Conservation (phyloP, 2,113 vertebrate genomes). For the Pterocles orientalis region DNA sequence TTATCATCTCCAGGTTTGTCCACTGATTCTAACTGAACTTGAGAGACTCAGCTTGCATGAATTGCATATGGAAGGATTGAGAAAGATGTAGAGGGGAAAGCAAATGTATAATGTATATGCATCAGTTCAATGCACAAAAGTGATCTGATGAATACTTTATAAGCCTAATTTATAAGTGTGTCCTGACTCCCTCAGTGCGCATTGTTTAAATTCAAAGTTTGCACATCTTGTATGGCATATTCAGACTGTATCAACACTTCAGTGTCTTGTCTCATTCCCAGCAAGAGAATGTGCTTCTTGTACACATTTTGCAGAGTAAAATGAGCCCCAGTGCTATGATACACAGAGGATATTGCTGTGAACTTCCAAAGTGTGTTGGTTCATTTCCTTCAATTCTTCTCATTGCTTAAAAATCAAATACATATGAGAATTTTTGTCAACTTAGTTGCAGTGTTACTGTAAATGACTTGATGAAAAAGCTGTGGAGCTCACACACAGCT, state of each 20-base stretch:
- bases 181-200: neutral
- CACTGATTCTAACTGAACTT: neutral
- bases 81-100: neutral
- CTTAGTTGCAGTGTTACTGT: neutral
- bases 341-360: neutral
- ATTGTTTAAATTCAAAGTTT: neutral
- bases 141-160: slow-evolving; percentile 39
- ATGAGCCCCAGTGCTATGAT: accelerated
- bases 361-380: neutral
- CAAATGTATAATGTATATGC: slow-evolving; percentile 30
- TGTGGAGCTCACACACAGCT: neutral
- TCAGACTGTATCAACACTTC: neutral
- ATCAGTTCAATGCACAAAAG: neutral
- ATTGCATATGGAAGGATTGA: neutral
- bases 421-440: neutral
- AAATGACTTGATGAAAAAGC: neutral
- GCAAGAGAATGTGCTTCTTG: neutral
- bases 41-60: neutral
- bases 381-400: neutral
- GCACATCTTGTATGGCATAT: neutral
- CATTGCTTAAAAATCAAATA: neutral
- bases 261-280: neutral
- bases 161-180: slow-evolving; percentile 5
- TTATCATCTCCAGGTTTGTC: neutral
- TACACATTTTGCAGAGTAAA: neutral